Percentiles rank a stretch among this genome's conserved stretches.
Evolutionary conservation across 2,797 vertebrate species (phyloP).

Genomic region (Peromyscus aztecus): DNA sequence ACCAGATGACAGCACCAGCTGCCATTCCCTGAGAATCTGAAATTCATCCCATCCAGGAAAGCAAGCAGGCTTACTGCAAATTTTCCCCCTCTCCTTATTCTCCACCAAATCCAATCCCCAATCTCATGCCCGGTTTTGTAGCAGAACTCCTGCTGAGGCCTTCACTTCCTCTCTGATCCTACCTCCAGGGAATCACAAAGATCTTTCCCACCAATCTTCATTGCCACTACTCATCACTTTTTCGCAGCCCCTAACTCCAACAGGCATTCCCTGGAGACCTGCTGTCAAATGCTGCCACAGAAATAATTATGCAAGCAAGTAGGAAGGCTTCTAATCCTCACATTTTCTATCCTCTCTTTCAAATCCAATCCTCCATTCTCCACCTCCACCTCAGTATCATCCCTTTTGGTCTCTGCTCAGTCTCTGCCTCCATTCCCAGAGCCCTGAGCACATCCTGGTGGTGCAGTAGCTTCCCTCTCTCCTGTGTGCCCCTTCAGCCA

Average conservation of each 20-base stretch:
- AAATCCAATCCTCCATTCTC: neutral
- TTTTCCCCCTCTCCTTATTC: neutral
- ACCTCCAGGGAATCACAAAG: neutral
- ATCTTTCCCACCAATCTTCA: neutral
- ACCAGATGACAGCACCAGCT: neutral
- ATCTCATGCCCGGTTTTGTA: neutral
- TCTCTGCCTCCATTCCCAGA: neutral
- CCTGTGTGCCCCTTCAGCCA: neutral
- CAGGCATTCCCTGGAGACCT: neutral
- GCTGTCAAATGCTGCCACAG: neutral
- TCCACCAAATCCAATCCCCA: neutral
- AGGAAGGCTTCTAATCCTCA: neutral
- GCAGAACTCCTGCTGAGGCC: neutral
- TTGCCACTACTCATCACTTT: neutral
- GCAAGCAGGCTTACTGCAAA: neutral
- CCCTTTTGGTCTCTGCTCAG: neutral
- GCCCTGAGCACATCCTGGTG: neutral
- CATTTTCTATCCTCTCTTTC: neutral
- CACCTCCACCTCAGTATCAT: neutral
- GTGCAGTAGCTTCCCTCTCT: neutral
- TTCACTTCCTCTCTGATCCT: neutral
- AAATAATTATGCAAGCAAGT: neutral
- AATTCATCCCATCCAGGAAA: neutral
- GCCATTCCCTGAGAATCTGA: neutral
- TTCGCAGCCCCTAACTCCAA: neutral